A percentile compares a stretch with the other conserved stretches of the same genome.
phyloP scores from a whole-genome alignment of 2,888 invertebrate genomes.

The Andrena camellia region DNA sequence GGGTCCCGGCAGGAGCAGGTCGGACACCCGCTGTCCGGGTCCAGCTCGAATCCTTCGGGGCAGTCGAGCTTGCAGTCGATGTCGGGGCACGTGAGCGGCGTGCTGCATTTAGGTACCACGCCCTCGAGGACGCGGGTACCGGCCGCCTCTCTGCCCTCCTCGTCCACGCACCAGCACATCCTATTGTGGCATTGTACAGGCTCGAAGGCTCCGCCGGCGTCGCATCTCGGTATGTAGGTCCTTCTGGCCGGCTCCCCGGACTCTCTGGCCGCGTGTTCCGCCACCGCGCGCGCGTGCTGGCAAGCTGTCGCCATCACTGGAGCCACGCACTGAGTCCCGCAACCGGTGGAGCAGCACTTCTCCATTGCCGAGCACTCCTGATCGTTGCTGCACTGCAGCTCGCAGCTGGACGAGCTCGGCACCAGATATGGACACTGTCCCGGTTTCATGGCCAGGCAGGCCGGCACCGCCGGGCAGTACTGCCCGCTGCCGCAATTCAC shows the following conservation, averaged over 20 bases:
- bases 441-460: conserved; percentile 82
- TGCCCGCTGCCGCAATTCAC: conserved; percentile 81
- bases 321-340: conserved; percentile 92
- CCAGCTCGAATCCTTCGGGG: conserved; percentile 92
- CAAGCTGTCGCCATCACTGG: conserved; percentile 89
- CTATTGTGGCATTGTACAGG: conserved; percentile 90
- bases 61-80: conserved; percentile 91
- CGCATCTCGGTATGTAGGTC: conserved; percentile 91
- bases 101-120: conserved; percentile 77
- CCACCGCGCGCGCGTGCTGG: conserved; percentile 84
- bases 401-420: conserved; percentile 90
- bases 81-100: conserved; percentile 78
- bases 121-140: conserved; percentile 87
- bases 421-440: conserved; percentile 95
- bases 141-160: conserved; percentile 90
- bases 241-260: conserved; percentile 91
- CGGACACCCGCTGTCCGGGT: conserved; percentile 90
- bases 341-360: conserved; percentile 95
- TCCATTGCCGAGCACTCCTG: conserved; percentile 90
- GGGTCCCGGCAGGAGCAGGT: conserved; percentile 93
- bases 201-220: conserved; percentile 88
- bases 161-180: conserved; percentile 94
- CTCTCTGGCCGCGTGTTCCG: conserved; percentile 88
- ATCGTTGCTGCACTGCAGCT: conserved; percentile 92
- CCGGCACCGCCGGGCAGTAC: conserved; percentile 83